Base-by-base conservation (phyloP, 2,113 vertebrate species). In the Suncus etruscus region DNA sequence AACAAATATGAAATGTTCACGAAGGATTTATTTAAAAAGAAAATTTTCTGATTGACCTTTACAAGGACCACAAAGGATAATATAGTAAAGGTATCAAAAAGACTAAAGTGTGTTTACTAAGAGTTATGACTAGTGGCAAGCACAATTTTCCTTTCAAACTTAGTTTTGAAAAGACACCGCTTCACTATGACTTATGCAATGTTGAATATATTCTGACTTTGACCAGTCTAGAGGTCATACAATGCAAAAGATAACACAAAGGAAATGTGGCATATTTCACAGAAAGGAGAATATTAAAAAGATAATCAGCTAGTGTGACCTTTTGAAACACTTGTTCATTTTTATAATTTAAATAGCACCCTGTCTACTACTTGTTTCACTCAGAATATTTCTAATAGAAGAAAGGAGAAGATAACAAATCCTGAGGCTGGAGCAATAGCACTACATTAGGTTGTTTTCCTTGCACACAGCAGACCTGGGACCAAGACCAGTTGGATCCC, bases 41-140 rank as follows among this genome's bases (percentile, higher is more conserved):
- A 91, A 96, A 93, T 96, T 92, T 93, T 76, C 95, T 90, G 47
- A 81, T 27, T 95, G 96, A 95, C 95, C 95, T 96, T 96, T 96
- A 77, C 69, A 80, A 90, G 45, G 72, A 74, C 73, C 50, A 54
- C 83, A 79, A 92, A 94, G 93, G 69, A 81, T 93, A 95, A 95
- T 96, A 84, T 61, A 86, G 63, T 89, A 89, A 82, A 89, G 77
- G 86, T 75, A 94, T 70, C 80, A 79, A n/a, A 90, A 93, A 92
- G 86, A 94, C 93, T 93, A 95, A 94, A 77, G 83, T 92, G 25
- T 93, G 50, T 96, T 96, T 95, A 93, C 69, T 66, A 48, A 94
- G 94, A 96, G 94, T 93, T 92, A 95, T 92, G 77, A 90, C 58
- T 16, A 72, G 54, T 63, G 73, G 78, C 32, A 92, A 95, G 65